phyloP scores from a whole-genome alignment of 1,140 invertebrate genomes.

The Bombus turneri region DNA sequence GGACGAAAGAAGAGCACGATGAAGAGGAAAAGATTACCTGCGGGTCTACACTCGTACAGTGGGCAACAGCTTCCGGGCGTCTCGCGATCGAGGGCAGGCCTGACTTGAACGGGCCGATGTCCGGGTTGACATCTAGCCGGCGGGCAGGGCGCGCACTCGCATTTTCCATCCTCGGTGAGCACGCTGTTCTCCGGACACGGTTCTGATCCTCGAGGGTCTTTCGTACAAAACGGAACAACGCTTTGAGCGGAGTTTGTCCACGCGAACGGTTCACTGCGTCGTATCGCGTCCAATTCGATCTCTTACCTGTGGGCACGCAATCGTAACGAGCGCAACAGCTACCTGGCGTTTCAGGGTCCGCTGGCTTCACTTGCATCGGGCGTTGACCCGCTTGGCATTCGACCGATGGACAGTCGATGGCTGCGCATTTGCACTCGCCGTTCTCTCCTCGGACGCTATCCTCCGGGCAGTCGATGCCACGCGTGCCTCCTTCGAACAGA shows the following conservation, averaged over 20 bases:
- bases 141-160: slow-evolving; percentile 77
- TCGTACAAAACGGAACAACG: background rate
- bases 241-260: background rate
- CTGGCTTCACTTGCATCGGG: slow-evolving; percentile 26
- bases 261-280: too few species aligned
- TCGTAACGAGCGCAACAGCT: slow-evolving; percentile 61
- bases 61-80: slow-evolving; percentile 76
- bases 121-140: slow-evolving; percentile 70
- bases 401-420: slow-evolving; percentile 39
- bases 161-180: slow-evolving; percentile 72
- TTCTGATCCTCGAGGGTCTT: slow-evolving; percentile 13
- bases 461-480: slow-evolving; percentile 43
- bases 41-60: slow-evolving; percentile 75
- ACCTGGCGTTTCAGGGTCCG: slow-evolving; percentile 53
- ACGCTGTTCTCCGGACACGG: slow-evolving; percentile 77
- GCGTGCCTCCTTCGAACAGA: slow-evolving; percentile 48
- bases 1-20: background rate
- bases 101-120: slow-evolving; percentile 72
- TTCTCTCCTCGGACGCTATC: slow-evolving; percentile 59
- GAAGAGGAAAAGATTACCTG: slow-evolving; percentile 66
- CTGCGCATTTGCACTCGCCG: slow-evolving; percentile 56
- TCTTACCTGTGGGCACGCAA: slow-evolving; percentile 62
- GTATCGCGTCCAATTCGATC: background rate
- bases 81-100: slow-evolving; percentile 65
- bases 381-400: slow-evolving; percentile 51